phyloP scores from a whole-genome alignment of 1,140 invertebrate genomes.

The Drosophila sturtevanti region DNA sequence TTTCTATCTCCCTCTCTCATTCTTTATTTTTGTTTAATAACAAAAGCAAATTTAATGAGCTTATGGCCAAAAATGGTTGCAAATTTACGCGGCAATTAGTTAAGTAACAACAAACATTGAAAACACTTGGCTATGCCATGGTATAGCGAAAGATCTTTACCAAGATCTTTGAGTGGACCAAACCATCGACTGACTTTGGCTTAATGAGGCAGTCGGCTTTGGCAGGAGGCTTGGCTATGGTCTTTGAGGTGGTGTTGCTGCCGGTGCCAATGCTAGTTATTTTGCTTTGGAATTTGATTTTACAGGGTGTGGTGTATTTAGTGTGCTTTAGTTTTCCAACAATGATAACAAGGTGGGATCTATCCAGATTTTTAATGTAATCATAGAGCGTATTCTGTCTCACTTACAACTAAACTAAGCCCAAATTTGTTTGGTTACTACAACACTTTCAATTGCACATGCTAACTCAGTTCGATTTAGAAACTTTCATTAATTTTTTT shows the following conservation, averaged over 20 bases:
- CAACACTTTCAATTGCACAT: not conserved
- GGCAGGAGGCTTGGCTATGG: not conserved
- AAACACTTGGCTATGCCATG: slow-evolving; percentile 59
- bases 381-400: not conserved
- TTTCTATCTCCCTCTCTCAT: not conserved
- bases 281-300: not conserved
- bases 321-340: not conserved
- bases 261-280: not conserved
- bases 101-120: slow-evolving; percentile 52
- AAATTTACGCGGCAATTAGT: slow-evolving; percentile 80
- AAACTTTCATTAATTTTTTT: too few species aligned
- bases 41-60: slow-evolving; percentile 77
- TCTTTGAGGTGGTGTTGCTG: not conserved
- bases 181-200: slow-evolving; percentile 7
- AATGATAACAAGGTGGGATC: not conserved
- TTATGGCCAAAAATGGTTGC: slow-evolving; percentile 77
- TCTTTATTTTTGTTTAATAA: not conserved
- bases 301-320: not conserved
- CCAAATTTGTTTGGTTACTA: not conserved
- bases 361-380: not conserved
- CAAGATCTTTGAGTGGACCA: slow-evolving; percentile 5
- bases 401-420: not conserved
- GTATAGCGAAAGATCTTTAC: slow-evolving; percentile 13
- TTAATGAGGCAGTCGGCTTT: not conserved
- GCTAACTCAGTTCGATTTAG: too few species aligned